Conservation (phyloP, 1,140 invertebrate species). For the Berghia stephanieae region DNA sequence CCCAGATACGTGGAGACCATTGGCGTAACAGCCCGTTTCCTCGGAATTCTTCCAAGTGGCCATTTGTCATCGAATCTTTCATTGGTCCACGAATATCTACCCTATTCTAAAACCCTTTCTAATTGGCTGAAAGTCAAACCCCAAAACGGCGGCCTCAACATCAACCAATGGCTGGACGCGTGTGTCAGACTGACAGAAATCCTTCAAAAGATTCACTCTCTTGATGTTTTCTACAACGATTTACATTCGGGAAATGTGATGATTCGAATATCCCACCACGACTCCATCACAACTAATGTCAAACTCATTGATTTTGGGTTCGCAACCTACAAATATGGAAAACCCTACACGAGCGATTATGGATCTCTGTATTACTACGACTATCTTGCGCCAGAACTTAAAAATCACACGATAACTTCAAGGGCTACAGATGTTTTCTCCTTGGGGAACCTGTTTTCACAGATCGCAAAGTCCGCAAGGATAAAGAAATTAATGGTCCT, state of each 20-base stretch:
- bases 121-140: not conserved
- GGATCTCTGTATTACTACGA: not conserved
- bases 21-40: not conserved
- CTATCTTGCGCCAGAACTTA: not conserved
- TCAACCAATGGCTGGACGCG: not conserved
- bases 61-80: constrained; percentile 19
- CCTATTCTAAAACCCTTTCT: not conserved
- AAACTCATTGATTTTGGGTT: constrained; percentile 7
- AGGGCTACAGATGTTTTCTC: not conserved
- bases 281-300: too few relatives aligned
- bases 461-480: not conserved
- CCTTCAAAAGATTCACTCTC: not conserved
- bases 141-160: not conserved
- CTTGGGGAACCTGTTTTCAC: not conserved
- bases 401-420: not conserved
- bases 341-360: not conserved
- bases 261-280: too few relatives aligned
- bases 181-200: not conserved
- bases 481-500: not conserved
- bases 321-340: not conserved
- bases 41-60: constrained; percentile 23
- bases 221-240: constrained; percentile 10
- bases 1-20: not conserved
- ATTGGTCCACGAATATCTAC: constrained; percentile 22
- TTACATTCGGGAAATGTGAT: not conserved